Conservation (phyloP, 2,113 vertebrate genomes). For the Petromus typicus region DNA sequence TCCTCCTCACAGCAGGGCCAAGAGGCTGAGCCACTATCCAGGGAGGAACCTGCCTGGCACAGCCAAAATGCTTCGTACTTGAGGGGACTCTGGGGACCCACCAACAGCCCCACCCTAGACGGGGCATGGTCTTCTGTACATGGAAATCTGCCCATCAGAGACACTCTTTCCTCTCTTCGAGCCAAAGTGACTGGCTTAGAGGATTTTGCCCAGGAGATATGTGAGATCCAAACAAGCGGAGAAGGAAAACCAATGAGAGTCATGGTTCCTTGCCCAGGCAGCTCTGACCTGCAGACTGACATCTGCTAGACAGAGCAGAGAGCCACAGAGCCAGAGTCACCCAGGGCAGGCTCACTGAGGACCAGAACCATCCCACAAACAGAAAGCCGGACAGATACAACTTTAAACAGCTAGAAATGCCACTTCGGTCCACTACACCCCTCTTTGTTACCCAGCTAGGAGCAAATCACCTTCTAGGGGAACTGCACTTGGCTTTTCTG, state of each 20-base stretch:
- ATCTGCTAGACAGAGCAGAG: conserved; percentile 2
- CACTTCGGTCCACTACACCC: not conserved
- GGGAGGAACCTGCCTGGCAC: conserved; percentile 68
- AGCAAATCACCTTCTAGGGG: not conserved
- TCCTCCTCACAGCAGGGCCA: not conserved
- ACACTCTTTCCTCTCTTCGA: conserved; percentile 47
- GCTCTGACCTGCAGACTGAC: conserved; percentile 26
- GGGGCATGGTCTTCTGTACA: conserved; percentile 9
- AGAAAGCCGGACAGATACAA: not conserved
- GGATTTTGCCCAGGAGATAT: conserved; percentile 59
- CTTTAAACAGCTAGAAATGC: not conserved
- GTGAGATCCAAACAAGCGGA: conserved; percentile 62
- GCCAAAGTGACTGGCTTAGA: conserved; percentile 7
- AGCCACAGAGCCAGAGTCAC: not conserved
- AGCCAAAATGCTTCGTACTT: conserved; percentile 72
- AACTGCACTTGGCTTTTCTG: not conserved
- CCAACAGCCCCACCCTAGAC: conserved; percentile 71
- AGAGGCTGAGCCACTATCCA: conserved; percentile 67
- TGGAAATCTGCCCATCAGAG: conserved; percentile 59
- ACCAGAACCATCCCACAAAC: not conserved
- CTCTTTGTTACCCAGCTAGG: not conserved
- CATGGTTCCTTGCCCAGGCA: conserved; percentile 39
- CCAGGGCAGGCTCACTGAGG: not conserved
- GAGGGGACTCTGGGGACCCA: conserved; percentile 50
- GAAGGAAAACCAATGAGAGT: conserved; percentile 63